Evolutionary conservation across 2,113 vertebrate genomes (phyloP), one percentile per base, ranked within the genome.

Genomic region (Catharus fuscescens): DNA sequence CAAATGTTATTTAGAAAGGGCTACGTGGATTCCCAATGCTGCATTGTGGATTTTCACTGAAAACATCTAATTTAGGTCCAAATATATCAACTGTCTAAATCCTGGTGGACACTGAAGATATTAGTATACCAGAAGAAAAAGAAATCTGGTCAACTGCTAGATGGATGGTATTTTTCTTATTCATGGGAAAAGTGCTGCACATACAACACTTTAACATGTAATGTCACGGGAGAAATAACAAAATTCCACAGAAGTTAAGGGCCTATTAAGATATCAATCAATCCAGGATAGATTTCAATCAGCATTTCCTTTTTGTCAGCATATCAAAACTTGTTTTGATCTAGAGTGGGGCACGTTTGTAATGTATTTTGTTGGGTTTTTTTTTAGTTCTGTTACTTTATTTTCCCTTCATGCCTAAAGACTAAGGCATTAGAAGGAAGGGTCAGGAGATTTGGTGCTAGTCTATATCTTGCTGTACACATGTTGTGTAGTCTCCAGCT

Each of bases 301-400:
- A 86, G 66, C n/a, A 36, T 89, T 87, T 91, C 25, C 29, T 81
- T 89, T 84, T 86, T 81, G 61, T 65, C 29, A 71, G 45, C 31
- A 16, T 40, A 72, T 32, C 76, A 79, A 90, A 96, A 76, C 57
- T 87, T 73, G 57, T 79, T 93, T 82, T 90, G 66, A 80, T 92
- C 78, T 64, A 36, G 61, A 77, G 32, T 50, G 34, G 50, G 36
- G 61, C 32, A 29, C 50, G 53, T 70, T 54, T 72, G 8, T 2
- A 53, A 64, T 62, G 18, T 7, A 12, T 44, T 44, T 44, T 44
- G 18, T 7, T 44, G 14, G 44, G 90, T 65, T 72, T 28, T 42
- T 47, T 93, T 70, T 77, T 25, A 69, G 10, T 77, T 44, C 29
- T 80, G 34, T n/a, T 36, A 36, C 21, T 66, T 79, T 64, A 21